Percentiles rank a stretch among this genome's conserved stretches.
Evolutionary conservation across 2,888 invertebrate genomes (phyloP).

Genomic region (Nomada flava): DNA sequence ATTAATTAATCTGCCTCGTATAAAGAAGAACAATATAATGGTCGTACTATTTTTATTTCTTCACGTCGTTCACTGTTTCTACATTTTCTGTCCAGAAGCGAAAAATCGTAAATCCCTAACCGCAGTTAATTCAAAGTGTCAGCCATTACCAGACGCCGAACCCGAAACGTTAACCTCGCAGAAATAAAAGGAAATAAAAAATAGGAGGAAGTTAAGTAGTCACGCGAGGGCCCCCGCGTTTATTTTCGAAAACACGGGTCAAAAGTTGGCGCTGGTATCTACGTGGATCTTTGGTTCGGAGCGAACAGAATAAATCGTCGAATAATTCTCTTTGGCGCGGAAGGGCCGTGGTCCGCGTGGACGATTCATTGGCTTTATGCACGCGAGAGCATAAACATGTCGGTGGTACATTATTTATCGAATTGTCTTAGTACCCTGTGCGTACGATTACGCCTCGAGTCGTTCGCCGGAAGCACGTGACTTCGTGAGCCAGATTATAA

Average conservation of each 20-base stretch:
- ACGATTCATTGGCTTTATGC: constrained; percentile 70
- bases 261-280: constrained; percentile 42
- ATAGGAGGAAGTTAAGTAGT: constrained; percentile 8
- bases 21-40: too few relatives aligned
- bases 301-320: constrained; percentile 63
- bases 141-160: neutral
- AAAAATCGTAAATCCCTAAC: too few relatives aligned
- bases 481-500: constrained; percentile 35
- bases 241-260: constrained; percentile 46
- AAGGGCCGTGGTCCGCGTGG: constrained; percentile 47
- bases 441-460: constrained; percentile 46
- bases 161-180: neutral
- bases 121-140: too few relatives aligned
- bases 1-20: too few relatives aligned
- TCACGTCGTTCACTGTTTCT: too few relatives aligned
- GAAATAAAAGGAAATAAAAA: neutral
- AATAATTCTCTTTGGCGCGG: constrained; percentile 70
- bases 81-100: too few relatives aligned
- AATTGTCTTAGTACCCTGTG: constrained; percentile 73
- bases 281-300: constrained; percentile 35
- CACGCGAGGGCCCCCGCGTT: constrained; percentile 33
- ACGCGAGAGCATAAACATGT: constrained; percentile 79
- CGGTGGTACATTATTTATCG: constrained; percentile 78
- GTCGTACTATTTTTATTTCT: too few relatives aligned
- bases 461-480: constrained; percentile 45